These are phyloP conservation scores for Eublepharis macularius DNA, from an alignment of 2,113 vertebrate species.

Conservation along the genomic window DNA sequence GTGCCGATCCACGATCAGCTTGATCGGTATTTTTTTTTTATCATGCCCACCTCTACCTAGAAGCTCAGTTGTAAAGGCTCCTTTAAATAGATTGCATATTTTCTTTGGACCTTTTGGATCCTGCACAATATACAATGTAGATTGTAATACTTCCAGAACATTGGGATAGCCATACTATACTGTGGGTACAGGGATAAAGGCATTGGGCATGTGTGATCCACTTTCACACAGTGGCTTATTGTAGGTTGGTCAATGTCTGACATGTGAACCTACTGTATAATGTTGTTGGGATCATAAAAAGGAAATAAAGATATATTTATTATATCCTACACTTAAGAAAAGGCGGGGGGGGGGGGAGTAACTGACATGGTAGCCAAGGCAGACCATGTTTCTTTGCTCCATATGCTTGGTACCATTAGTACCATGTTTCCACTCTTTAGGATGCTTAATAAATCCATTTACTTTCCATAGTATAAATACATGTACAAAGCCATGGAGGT, in stretches of 20 bases:
- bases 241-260: no score
- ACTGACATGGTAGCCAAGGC: background rate
- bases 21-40: no score
- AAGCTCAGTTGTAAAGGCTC: background rate
- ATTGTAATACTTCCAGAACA: no score
- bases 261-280: no score
- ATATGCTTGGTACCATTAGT: background rate
- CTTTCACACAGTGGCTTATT: no score
- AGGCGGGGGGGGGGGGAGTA: background rate
- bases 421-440: background rate
- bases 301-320: background rate
- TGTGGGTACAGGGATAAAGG: no score
- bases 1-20: no score
- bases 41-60: no score
- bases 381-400: background rate
- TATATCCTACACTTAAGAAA: background rate
- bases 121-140: background rate
- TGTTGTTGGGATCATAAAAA: no score
- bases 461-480: background rate
- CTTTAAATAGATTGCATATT: slow-evolving; percentile 32
- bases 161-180: no score
- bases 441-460: background rate
- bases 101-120: background rate
- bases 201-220: no score
- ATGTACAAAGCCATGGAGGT: background rate